Conservation (phyloP, 1,140 invertebrate genomes). For the Amyelois transitella region DNA sequence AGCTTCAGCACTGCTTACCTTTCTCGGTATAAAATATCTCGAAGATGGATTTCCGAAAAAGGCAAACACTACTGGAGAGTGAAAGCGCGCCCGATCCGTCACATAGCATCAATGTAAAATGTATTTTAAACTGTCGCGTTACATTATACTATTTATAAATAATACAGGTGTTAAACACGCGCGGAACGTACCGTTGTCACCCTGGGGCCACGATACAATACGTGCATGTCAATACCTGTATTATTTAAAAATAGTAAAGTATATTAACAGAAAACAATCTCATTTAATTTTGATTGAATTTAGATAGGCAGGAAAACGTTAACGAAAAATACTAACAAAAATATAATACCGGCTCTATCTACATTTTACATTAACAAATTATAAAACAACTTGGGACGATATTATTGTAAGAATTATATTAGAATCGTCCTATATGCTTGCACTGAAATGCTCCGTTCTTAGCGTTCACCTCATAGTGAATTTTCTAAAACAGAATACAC, state of each 20-base stretch:
- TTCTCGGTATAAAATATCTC: conserved; percentile 1
- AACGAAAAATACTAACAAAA: conserved; percentile 59
- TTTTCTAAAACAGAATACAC: not conserved
- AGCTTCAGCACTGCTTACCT: conserved; percentile 4
- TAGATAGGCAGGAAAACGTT: conserved; percentile 42
- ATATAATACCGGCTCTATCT: conserved; percentile 53
- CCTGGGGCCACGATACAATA: no score
- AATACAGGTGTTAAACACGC: no score
- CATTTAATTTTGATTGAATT: conserved; percentile 48
- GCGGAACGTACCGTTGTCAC: no score
- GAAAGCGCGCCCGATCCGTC: conserved; percentile 5
- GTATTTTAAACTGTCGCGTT: no score
- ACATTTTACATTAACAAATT: conserved; percentile 62
- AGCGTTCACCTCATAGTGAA: not conserved
- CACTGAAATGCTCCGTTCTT: conserved; percentile 43
- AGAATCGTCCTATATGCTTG: conserved; percentile 63
- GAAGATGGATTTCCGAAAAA: conserved; percentile 5
- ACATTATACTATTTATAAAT: no score
- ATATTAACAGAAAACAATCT: conserved; percentile 50
- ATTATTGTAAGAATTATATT: conserved; percentile 74
- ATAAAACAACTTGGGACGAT: conserved; percentile 68
- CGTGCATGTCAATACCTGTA: no score
- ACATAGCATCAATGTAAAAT: conserved; percentile 10
- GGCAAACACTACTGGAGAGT: conserved; percentile 13
- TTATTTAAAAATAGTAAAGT: no score